Evolutionary conservation across 1,140 invertebrate species (phyloP), one percentile per base, ranked within the genome.

Genomic region (Papilio helenus): DNA sequence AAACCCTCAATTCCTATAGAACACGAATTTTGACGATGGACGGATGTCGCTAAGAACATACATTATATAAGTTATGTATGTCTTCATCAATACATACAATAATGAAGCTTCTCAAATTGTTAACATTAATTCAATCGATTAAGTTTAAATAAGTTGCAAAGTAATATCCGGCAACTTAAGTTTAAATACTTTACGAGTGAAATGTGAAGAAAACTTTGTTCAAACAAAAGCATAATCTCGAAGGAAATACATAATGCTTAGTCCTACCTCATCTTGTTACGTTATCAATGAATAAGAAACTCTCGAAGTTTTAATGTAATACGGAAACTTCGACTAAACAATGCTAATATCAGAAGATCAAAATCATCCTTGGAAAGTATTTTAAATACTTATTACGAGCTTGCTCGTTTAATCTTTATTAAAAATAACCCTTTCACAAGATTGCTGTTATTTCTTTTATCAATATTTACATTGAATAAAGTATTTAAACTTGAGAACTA

Each of bases 231-330:
- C 61, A 68, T 20, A 55, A 55, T 29, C 14, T 7, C 14, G 10
- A 61, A 12, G 58, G 61, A 34, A 68, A 68, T 68, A 68, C 61
- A 29, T 34, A 16, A 68, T 68, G 5, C 51, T 29, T 65, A 14
- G 26, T 16, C 23, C 2, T 16, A 68, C 23, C 23, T 29, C 61
- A 34, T 68, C 61, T 68, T 68, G 61, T 68, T 65, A 61, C 23
- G 58, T 61, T 68, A 68, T 68, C 61, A 34, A 68, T 68, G 61
- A 68, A 68, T 68, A 68, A 68, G 61, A 68, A 68, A 29, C 3
- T 68, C 26, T 68, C 12, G 26, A 68, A 68, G 61, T 68, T 68
- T 68, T 34, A 68, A 68, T 68, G 61, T 68, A 34, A 68, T 68
- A 29, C 61, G 18, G 61, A 29, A 34, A 68, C 12, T 68, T 68